Conservation (phyloP, 2,113 vertebrate species). For the Amphiprion ocellaris region DNA sequence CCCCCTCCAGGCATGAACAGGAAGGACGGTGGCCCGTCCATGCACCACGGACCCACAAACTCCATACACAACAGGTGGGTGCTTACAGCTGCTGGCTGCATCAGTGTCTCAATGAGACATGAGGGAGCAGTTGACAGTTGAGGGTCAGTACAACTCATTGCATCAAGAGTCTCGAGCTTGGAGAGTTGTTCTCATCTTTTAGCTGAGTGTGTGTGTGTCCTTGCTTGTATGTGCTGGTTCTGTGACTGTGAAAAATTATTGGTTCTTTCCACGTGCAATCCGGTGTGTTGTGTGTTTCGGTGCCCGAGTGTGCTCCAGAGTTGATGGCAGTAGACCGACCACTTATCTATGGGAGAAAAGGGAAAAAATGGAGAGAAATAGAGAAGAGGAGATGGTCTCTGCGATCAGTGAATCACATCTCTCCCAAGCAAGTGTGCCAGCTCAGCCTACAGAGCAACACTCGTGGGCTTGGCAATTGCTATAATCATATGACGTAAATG, state of each 20-base stretch:
- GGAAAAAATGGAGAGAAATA: constrained; percentile 22
- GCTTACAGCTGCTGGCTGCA: not conserved
- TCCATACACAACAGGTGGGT: constrained; percentile 95
- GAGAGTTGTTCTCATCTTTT: constrained; percentile 3
- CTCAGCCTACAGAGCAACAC: constrained; percentile 43
- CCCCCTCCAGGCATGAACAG: constrained; percentile 96
- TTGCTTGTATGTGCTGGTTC: constrained; percentile 8
- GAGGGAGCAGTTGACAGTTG: constrained; percentile 4
- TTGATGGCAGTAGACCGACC: constrained; percentile 54
- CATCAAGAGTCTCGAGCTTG: not conserved
- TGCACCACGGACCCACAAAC: constrained; percentile 91
- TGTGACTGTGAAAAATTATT: constrained; percentile 47
- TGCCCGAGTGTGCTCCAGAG: constrained; percentile 40
- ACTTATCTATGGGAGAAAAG: constrained; percentile 36
- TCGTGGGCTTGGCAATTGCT: constrained; percentile 31
- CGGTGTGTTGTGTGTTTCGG: constrained; percentile 42
- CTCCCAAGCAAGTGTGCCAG: constrained; percentile 32
- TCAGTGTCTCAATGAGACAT: not conserved
- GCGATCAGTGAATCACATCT: constrained; percentile 46
- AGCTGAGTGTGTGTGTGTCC: not conserved
- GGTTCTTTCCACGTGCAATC: constrained; percentile 52
- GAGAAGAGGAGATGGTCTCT: constrained; percentile 39
- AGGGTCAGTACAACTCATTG: constrained; percentile 3
- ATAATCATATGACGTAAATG: constrained; percentile 38
- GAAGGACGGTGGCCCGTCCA: constrained; percentile 89